phyloP scores from a whole-genome alignment of 2,797 vertebrate genomes.

The Gephyroberyx darwinii region DNA sequence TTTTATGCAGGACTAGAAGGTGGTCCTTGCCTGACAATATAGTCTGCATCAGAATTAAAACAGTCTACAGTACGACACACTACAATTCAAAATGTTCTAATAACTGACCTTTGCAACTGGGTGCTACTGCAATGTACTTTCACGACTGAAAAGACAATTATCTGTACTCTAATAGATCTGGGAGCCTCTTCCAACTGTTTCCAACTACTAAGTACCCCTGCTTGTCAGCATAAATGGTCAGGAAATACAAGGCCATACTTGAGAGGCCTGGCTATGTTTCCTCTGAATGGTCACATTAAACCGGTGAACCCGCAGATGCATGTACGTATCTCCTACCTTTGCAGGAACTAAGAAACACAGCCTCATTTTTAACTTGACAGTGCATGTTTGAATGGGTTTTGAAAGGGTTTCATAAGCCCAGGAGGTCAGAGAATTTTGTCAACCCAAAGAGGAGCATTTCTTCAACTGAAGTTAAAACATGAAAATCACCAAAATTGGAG shows the following conservation, averaged over 20 bases:
- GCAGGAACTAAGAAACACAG: no score
- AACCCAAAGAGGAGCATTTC: no score
- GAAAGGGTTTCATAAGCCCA: no score
- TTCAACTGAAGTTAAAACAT: no score
- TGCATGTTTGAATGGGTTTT: no score
- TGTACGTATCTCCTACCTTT: not conserved
- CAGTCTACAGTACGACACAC: constrained; percentile 19
- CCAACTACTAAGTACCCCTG: constrained; percentile 25
- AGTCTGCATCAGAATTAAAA: not conserved
- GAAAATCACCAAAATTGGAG: no score
- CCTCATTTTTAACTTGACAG: no score
- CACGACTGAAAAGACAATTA: constrained; percentile 33
- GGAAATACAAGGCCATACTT: constrained; percentile 34
- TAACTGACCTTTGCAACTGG: constrained; percentile 43
- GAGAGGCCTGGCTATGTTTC: constrained; percentile 32
- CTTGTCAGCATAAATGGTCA: constrained; percentile 54
- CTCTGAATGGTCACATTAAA: constrained; percentile 53
- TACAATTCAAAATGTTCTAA: constrained; percentile 22
- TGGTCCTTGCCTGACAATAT: not conserved
- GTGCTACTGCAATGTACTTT: constrained; percentile 23
- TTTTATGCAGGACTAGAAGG: no score
- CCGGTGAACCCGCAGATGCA: constrained; percentile 44
- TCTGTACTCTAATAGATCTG: constrained; percentile 6
- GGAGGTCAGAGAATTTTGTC: no score
- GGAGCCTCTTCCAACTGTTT: constrained; percentile 29